Percentiles rank a stretch among this genome's conserved stretches.
Conservation (phyloP, 2,797 vertebrate species). For the Sciurus vulgaris region DNA sequence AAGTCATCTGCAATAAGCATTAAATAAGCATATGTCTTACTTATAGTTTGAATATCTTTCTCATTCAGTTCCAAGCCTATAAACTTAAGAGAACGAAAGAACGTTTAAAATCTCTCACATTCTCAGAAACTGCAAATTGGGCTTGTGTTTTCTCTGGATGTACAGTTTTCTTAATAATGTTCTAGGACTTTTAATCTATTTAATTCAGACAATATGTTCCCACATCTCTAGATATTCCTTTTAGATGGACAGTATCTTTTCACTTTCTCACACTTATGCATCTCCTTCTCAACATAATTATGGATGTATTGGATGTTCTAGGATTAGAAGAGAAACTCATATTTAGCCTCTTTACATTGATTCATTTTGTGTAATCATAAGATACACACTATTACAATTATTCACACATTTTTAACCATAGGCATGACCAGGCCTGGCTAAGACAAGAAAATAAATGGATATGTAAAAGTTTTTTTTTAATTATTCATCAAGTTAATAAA, state of each 20-base stretch:
- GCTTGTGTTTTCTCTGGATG: not conserved
- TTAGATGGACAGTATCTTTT: not conserved
- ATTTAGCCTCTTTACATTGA: not conserved
- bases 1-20: not conserved
- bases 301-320: not conserved
- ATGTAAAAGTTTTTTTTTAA: not conserved
- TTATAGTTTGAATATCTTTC: not conserved
- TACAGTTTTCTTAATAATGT: not conserved
- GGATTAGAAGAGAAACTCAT: not conserved
- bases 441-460: not conserved
- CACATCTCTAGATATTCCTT: not conserved
- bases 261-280: not conserved
- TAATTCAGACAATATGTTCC: not conserved
- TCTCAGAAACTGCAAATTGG: not conserved
- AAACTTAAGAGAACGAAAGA: not conserved
- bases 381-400: not conserved
- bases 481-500: not conserved
- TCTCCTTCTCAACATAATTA: not conserved
- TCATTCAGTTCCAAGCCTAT: not conserved
- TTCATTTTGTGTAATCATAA: not conserved
- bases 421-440: not conserved
- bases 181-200: conserved; percentile 3
- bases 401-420: conserved; percentile 24
- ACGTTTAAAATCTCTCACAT: conserved; percentile 4
- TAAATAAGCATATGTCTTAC: not conserved